Base-by-base conservation (phyloP, 2,113 vertebrate species). In the Pionites leucogaster region DNA sequence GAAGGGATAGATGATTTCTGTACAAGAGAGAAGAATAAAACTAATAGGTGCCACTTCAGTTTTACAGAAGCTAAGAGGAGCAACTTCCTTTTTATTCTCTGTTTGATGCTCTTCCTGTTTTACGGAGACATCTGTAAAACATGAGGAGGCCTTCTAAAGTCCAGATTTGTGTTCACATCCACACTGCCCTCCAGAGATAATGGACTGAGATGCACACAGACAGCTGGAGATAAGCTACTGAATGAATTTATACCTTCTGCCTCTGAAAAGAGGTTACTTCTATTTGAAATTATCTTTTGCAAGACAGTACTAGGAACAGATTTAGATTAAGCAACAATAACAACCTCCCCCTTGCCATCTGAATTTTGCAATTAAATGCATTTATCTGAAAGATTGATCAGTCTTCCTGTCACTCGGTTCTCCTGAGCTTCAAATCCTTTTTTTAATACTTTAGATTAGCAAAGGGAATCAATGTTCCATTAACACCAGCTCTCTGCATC, bases 131-230 rank as follows among this genome's bases (percentile, higher is more conserved):
- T 53, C 71, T 75, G 42, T 81, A 78, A 67, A 86, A 75, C 15
- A 74, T 3, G 4, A 63, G 31, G 44, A 92, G 85, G 53, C 68
- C 29, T 64, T 69, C 77, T 55, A 41, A 42, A 84, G 49, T 46
- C 70, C 29, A 10, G 49, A 65, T 13, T 64, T 88, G 39, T 76
- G 52, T 70, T 82, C 41, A 41, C 11, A 85, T 44, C 44, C 75
- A 90, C 44, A 69, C 82, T 78, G 68, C 76, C 86, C 82, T 95
- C 90, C 92, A 90, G 63, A 90, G 71, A 94, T 62, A 41, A 44
- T 1, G 5, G n/a, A 57, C 59, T 63, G 49, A 86, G 88, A 72
- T 74, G 71, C 63, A 1, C 6, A 76, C 35, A 39, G 25, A 75
- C 19, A 82, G 37, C 70, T 80, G 67, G 52, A 90, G 49, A 76